These are phyloP conservation scores for Hipposideros armiger DNA, from an alignment of 2,113 vertebrate species.

Conservation along the genomic window DNA sequence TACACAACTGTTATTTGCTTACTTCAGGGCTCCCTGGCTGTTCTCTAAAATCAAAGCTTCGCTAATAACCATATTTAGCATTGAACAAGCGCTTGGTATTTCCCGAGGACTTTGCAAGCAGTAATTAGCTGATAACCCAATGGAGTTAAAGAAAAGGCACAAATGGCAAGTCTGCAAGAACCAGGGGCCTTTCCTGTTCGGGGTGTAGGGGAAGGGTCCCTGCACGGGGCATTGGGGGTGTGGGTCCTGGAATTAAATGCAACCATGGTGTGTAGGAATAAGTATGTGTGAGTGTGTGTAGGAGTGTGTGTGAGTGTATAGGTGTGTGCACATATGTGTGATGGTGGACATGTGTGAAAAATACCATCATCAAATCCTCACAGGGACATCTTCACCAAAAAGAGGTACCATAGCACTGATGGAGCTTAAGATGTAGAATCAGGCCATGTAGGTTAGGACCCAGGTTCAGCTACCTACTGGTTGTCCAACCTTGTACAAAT, in stretches of 20 bases:
- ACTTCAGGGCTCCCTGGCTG: conserved; percentile 27
- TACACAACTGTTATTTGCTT: conserved; percentile 41
- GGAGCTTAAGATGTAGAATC: neutral
- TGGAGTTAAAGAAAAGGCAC: neutral
- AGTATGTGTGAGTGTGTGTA: neutral
- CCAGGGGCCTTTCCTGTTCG: neutral
- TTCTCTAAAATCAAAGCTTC: conserved; percentile 69
- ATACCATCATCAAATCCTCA: neutral
- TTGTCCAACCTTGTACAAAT: neutral
- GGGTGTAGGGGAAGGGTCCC: neutral
- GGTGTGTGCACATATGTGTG: neutral
- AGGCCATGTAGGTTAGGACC: neutral
- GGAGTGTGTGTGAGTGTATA: neutral
- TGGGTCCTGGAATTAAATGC: neutral
- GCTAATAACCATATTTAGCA: conserved; percentile 65
- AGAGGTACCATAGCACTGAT: neutral
- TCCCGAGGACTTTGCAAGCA: conserved; percentile 50
- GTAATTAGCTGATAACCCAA: conserved; percentile 67
- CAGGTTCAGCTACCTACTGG: neutral
- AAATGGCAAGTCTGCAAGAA: neutral
- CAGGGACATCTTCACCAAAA: neutral
- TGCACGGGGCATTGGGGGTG: neutral
- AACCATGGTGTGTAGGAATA: too few species aligned
- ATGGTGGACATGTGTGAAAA: neutral
- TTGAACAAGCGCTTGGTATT: conserved; percentile 55